Conservation (phyloP, 2,888 invertebrate genomes). For the Slavum lentiscoides region DNA sequence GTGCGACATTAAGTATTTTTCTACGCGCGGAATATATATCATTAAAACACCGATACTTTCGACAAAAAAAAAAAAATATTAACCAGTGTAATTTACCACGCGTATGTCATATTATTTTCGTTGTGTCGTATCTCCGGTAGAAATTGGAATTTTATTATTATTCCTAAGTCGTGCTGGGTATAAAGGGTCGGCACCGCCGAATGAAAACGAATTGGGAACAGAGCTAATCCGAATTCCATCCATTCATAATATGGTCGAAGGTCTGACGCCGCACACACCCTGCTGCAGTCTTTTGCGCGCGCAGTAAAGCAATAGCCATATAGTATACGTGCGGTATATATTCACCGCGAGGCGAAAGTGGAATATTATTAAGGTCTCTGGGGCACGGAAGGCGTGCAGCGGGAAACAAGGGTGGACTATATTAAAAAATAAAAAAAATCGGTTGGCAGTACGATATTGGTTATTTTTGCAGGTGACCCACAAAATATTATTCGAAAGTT, state of each 20-base stretch:
- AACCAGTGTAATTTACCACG: background rate
- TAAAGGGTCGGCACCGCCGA: background rate
- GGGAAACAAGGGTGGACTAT: background rate
- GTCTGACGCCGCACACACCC: background rate
- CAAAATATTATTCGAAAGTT: conserved; percentile 5
- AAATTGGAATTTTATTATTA: conserved; percentile 18
- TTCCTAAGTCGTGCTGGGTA: background rate
- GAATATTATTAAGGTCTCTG: conserved; percentile 32
- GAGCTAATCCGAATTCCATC: conserved; percentile 27
- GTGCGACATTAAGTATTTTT: background rate
- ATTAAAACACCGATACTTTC: background rate
- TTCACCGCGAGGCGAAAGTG: conserved; percentile 40
- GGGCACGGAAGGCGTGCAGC: background rate
- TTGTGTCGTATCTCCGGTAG: background rate
- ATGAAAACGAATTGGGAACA: conserved; percentile 23
- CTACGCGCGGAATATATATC: background rate
- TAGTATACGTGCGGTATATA: conserved; percentile 9
- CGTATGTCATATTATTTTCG: background rate
- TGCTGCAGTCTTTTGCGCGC: background rate
- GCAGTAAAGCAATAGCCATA: conserved; percentile 26
- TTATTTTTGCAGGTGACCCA: conserved; percentile 29
- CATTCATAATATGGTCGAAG: conserved; percentile 12
- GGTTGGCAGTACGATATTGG: conserved; percentile 14
- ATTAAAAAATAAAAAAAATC: conserved; percentile 13
- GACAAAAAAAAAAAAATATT: background rate